Base-by-base conservation (phyloP, 2,113 vertebrate genomes). In the Prunella himalayana region DNA sequence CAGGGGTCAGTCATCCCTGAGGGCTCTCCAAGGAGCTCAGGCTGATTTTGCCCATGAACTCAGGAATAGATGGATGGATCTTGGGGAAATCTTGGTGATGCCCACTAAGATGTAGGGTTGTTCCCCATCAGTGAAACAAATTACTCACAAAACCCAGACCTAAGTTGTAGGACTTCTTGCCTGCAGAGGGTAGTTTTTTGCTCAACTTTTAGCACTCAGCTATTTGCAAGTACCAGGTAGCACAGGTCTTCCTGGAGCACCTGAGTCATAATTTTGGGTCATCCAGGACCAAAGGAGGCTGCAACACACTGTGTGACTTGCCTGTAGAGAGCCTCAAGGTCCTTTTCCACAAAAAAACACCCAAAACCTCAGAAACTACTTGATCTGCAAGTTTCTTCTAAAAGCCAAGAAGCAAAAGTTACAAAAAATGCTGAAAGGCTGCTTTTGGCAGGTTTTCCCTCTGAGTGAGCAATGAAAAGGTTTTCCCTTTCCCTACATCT, bases 361-460 rank as follows among this genome's bases (percentile, higher is more conserved):
- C n/a, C n/a, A n/a, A 28, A 41, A 14, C 25, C 35, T 71, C 54
- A 42, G 65, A 82, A 92, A 41, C 11, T 30, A 82, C 30, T 85
- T 69, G 25, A 69, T 78, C 73, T 82, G 25, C 47, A 91, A 87
- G 35, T 59, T 93, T 79, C n/a, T 78, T 68, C 61, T 60, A 73
- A 51, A 93, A 96, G 85, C 45, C 71, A 81, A 59, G 51, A 90
- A 80, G 35, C 49, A 93, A 51, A 90, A 92, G 47, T 90, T 75
- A 63, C 12, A 64, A 88, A 82, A 95, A 91, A 18, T 1, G 71
- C 88, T 81, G 53, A 93, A 92, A 93, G 64, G 45, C 69, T 90
- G 49, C 56, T 95, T 97, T 82, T 14, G 15, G 76, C 79, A 84
- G 65, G 64, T 94, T 94, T 96, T 88, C 64, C 45, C 45, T 84